These are phyloP conservation scores for Acropternis orthonyx DNA, from an alignment of 2,797 vertebrate genomes.

Conservation along the genomic window DNA sequence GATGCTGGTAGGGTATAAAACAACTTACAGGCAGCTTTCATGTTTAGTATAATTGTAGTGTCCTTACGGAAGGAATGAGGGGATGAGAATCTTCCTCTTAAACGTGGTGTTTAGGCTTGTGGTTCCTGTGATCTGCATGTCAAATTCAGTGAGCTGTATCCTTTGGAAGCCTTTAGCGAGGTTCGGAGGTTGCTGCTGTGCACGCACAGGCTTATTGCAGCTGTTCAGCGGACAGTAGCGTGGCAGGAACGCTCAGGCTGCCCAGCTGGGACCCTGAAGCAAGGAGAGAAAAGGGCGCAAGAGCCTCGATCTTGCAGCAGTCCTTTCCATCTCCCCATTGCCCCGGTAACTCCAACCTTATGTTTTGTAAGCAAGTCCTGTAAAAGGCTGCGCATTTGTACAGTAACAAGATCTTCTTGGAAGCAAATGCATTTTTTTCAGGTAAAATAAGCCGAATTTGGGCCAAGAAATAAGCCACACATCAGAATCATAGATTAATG, in stretches of 20 bases:
- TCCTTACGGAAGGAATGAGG: background rate
- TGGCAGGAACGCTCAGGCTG: background rate
- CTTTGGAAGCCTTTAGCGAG: background rate
- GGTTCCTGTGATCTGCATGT: background rate
- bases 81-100: background rate
- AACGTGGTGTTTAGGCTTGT: background rate
- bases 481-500: background rate
- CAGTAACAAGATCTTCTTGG: background rate
- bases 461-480: background rate
- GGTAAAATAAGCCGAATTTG: background rate
- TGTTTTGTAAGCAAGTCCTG: background rate
- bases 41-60: background rate
- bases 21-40: background rate
- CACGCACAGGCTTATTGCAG: no score
- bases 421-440: background rate
- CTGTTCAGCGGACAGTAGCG: background rate
- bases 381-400: background rate
- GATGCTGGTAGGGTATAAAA: background rate
- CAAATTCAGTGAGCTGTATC: background rate
- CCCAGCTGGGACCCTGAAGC: accelerated
- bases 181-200: background rate
- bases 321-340: background rate
- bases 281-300: background rate
- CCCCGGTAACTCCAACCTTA: accelerated
- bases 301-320: background rate